Evolutionary conservation across 2,888 invertebrate genomes (phyloP), one percentile per base, ranked within the genome.

Genomic region (Dicyrtoma fusca): DNA sequence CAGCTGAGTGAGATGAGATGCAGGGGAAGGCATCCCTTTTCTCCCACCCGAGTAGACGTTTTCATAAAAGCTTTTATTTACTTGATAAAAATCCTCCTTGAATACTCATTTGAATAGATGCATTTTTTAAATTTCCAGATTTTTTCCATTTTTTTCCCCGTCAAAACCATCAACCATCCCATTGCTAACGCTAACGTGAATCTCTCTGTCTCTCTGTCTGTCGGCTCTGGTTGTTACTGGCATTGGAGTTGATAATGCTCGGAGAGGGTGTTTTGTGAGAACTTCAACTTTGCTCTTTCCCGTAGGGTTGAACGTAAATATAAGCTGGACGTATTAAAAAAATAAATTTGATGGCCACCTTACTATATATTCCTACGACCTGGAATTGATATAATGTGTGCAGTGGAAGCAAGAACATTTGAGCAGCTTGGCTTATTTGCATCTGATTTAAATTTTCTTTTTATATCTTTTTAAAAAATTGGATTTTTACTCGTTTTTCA

Each of bases 41-140:
- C 63, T 63, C 63, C 63, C 63, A 63, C 63, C 63, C 63, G 34
- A 42, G 61, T 34, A 61, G 61, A 61, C 42, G 47, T 23, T 63
- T 63, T 23, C 25, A 63, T 45, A 63, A 63, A 63, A 23, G 63
- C 47, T 63, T 42, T 44, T 23, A 45, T 47, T 51, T 23, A 45
- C 26, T 65, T 23, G 45, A 51, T 51, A 65, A 65, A 65, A 65
- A 65, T 65, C 17, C 25, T 21, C 3, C 3, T 4, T 59, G 19
- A 17, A 65, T 51, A 65, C n/a, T 11, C 65, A 65, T 65, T 65
- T 65, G 65, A 65, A 65, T 65, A 47, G 65, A 5, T 13, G 34
- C 26, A 65, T 65, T 65, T 65, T 64, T 65, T 65, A 49, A 65
- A 26, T 65, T 65, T 51, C 17, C 1, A 34, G 34, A 34, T 51